Evolutionary conservation across 2,797 vertebrate genomes (phyloP), one percentile per base, ranked within the genome.

Genomic region (Leptodactylus fallax): DNA sequence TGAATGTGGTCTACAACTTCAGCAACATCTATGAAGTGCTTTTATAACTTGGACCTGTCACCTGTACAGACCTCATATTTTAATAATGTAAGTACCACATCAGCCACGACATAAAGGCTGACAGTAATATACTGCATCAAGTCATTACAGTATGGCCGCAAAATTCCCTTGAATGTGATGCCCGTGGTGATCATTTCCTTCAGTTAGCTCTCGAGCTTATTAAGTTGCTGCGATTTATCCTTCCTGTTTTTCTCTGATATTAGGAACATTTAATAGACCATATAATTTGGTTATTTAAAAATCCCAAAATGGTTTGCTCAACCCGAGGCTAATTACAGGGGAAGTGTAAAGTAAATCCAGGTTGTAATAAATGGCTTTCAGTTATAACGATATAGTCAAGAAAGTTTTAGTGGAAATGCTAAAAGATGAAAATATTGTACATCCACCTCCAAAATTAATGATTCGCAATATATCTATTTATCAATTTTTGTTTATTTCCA

Each of bases 201-300:
- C n/a, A 49, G 21, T 77, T 51, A n/a, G 11, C 74, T 77, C 49
- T 27, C 67, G 16, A 76, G 79, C 61, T 51, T 72, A 88, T 81
- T 23, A 51, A 65, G 80, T 23, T 74, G 17, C 81, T 79, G 77
- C 77, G 45, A 80, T 63, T 83, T 55, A 27, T 27, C 27, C 6
- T 85, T 53, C 49, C 74, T 77, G 74, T 77, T 49, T 85, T 87
- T 3, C 27, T 78, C 13, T 45, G 87, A 80, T 79, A 87, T 53
- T 3, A 0, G 85, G 60, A 80, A 81, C n/a, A 17, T 51, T 0
- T 87, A 13, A 86, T 79, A 56, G 79, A 81, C 85, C 80, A 23
- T 23, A 53, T 90, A 6, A 0, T 83, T 81, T 27, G 14, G 19
- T 81, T 79, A 17, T 79, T 16, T 87, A 89, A 89, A 9, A 19